Evolutionary conservation across 1,140 invertebrate genomes (phyloP), one percentile per base, ranked within the genome.

Genomic region (Ceratina japonica): DNA sequence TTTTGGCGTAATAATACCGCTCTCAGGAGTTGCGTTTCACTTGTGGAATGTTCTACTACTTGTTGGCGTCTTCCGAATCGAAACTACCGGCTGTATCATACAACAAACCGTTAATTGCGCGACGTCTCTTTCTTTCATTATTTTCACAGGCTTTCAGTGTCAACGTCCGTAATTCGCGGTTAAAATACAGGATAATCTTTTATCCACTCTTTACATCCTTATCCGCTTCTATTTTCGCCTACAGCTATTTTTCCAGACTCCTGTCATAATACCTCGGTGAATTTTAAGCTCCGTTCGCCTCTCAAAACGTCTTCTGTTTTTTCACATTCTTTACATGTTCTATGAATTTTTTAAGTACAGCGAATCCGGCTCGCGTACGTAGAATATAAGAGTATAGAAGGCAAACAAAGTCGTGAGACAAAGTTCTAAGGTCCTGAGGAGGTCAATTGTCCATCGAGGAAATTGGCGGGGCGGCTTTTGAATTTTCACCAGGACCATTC

Each of bases 1-100:
- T 74, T 80, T 74, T 84, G 86, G 86, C 87, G 86, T 87, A 85
- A 88, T 87, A 87, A 87, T 87, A 84, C 71, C 44, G 78, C 72
- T 81, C 80, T 83, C 86, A 80, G 85, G 83, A 84, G 82, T 84
- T 82, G 37, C 75, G 80, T 63, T 61, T 79, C 68, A 81, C 71
- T 80, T 80, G 79, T 69, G 71, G 77, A 73, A 62, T 52, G n/a
- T 54, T 54, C 71, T 51, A 16, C 44, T 44, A 31, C 68, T 20
- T 51, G 51, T 15, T 52, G 20, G n/a, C 66, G 52, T 20, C 16
- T 69, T 56, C 81, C 27, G 4, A 31, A 31, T 31, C 4, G 27
- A 31, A 31, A 31, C 27, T 31, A 31, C 2, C 27, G 4, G 2
- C 27, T 31, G 27, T 31, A 31, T 31, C 27, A 31, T 31, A 31